Base-by-base conservation (phyloP, 2,888 invertebrate genomes). In the Thecophora atra region DNA sequence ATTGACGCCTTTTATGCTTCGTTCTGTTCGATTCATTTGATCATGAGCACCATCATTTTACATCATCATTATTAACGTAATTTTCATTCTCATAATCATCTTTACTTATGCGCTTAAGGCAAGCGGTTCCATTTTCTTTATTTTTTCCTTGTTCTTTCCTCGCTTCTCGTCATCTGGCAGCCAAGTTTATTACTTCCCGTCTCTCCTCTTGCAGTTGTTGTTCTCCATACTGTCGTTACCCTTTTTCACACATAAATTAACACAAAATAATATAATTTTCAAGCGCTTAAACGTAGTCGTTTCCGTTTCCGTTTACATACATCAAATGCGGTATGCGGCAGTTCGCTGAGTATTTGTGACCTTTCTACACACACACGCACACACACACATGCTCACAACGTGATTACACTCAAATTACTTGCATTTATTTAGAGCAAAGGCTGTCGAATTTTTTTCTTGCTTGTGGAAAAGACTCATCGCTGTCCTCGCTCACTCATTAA, bases 361-460 rank as follows among this genome's bases (percentile, higher is more conserved):
- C 42, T 63, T 42, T 42, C n/a, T n/a, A n/a, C 13, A 24, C 21
- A 42, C 42, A 5, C 7, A 17, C 19, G 8, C n/a, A n/a, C 51
- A 52, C 51, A 30, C 8, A 52, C 51, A 52, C 51, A 51, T 17
- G 28, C 28, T 47, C 15, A 28, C 15, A 26, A 17, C 44, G 47
- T 66, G 74, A 58, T 74, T 74, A 72, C 74, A 72, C 72, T 66
- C 72, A 70, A 74, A 74, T 74, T 74, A 74, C 74, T 74, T 52
- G 70, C 74, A 74, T 72, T 72, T 74, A 74, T 74, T 74, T 63
- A 74, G 66, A 47, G 72, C 63, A 42, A 63, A 56, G 67, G 60
- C 60, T 69, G 26, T 21, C 21, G n/a, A 15, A 0, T 28, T 52
- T 64, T 44, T 19, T 62, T 37, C 8, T 64, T 47, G 21, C 44